phyloP scores from a whole-genome alignment of 2,888 invertebrate species.

The Glaucopsyche alexis region DNA sequence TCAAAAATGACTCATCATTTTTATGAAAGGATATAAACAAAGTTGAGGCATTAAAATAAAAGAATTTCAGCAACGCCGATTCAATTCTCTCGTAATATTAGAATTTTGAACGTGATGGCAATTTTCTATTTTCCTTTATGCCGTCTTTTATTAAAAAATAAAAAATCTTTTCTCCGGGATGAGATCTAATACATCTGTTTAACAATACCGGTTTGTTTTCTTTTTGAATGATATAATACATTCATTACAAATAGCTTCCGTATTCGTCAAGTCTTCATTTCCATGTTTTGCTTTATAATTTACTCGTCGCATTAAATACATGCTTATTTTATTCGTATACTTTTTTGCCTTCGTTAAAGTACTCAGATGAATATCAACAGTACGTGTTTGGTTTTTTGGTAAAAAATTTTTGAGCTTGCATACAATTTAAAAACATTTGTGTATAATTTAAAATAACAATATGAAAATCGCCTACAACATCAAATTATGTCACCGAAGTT shows the following conservation, averaged over 20 bases:
- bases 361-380: no score
- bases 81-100: background rate
- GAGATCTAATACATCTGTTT: slow-evolving; percentile 10
- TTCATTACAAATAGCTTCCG: background rate
- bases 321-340: no score
- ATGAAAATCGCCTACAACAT: no score
- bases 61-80: slow-evolving; percentile 8
- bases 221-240: slow-evolving; percentile 8
- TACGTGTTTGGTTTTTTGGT: no score
- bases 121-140: slow-evolving; percentile 14
- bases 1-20: background rate
- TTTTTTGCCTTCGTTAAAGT: no score
- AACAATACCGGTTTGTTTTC: slow-evolving; percentile 5
- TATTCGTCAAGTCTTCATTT: background rate
- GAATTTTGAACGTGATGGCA: background rate
- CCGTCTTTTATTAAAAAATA: slow-evolving; percentile 7
- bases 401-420: no score
- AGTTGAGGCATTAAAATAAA: slow-evolving; percentile 7
- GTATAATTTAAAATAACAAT: no score
- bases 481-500: no score
- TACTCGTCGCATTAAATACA: no score
- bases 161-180: background rate
- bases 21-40: slow-evolving; percentile 3
- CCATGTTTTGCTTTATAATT: background rate
- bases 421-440: no score